Conservation (phyloP, 2,888 invertebrate genomes). For the Archaeoteleia sp. region DNA sequence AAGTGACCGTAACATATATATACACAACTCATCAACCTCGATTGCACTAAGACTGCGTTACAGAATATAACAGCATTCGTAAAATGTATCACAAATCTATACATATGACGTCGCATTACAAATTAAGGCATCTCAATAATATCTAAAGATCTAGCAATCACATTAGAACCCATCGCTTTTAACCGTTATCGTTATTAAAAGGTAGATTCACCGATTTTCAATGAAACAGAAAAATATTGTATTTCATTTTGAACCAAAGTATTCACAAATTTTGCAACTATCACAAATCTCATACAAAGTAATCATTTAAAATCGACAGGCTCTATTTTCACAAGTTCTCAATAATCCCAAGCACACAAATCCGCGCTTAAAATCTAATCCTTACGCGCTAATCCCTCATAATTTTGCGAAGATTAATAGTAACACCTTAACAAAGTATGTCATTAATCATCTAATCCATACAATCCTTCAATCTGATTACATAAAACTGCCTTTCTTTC, state of each 20-base stretch:
- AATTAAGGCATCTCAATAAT: constrained; percentile 48
- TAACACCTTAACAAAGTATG: constrained; percentile 61
- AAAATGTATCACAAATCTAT: constrained; percentile 57
- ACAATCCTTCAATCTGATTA: constrained; percentile 62
- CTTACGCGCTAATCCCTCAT: constrained; percentile 27
- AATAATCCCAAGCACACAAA: constrained; percentile 6
- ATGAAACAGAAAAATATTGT: no score
- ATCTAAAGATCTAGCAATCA: constrained; percentile 44
- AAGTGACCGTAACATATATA: constrained; percentile 18
- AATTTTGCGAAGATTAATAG: constrained; percentile 55
- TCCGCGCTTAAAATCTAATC: background rate
- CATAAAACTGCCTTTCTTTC: constrained; percentile 49
- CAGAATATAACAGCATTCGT: constrained; percentile 52
- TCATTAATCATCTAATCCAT: constrained; percentile 64
- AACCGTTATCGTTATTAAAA: no score
- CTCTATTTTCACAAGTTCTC: no score
- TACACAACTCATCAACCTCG: constrained; percentile 34
- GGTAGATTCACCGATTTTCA: no score
- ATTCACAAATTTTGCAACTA: no score
- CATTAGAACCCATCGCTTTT: constrained; percentile 33
- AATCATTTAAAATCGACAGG: background rate
- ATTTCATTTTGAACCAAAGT: no score
- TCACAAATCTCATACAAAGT: background rate
- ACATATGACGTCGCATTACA: constrained; percentile 39
- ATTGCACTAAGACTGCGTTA: constrained; percentile 66